Evolutionary conservation across 2,113 vertebrate species (phyloP), one percentile per base, ranked within the genome.

Genomic region (Opisthocomus hoazin): DNA sequence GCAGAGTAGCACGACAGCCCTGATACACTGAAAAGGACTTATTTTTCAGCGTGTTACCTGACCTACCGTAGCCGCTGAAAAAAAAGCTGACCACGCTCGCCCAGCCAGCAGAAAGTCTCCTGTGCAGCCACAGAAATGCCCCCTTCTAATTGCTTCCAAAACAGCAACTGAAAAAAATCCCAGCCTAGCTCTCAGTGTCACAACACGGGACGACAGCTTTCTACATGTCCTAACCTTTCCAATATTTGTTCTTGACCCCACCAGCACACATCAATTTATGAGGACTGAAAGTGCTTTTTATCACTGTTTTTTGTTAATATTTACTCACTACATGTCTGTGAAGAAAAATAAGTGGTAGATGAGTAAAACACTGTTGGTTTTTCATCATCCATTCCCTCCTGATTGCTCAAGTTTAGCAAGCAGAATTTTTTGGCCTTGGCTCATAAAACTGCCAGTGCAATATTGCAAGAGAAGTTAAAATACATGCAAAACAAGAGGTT

Each of bases 321-420:
- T 87, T 88, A 77, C 78, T 93, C 68, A 45, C 71, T 39, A 58
- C 66, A 41, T 15, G 43, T n/a, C 78, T 85, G 63, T 50, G 63
- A 93, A 87, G 69, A 82, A 96, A 95, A 93, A 79, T 15, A 54
- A 91, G 87, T 27, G 29, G 87, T 69, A 43, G 91, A 94, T 88
- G 82, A 95, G 94, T 96, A 96, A 96, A 97, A 95, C 54, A 80
- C 26, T 94, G 94, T 91, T 94, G 83, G 93, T 76, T 97, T 97
- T 97, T 95, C 95, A 96, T 93, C 94, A 96, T 95, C 75, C 8
- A 3, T 83, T 94, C 84, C 75, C 84, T 91, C 54, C 41, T 39
- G 93, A 95, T 95, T 96, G 94, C 95, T 94, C 70, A 93, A 90
- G 75, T 87, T 81, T 37, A 94, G 87, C 82, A 91, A 95, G 84